A percentile compares a stretch with the other conserved stretches of the same genome.
These are phyloP conservation scores for Lepus americanus DNA, from an alignment of 2,113 vertebrate species.

Conservation along the genomic window DNA sequence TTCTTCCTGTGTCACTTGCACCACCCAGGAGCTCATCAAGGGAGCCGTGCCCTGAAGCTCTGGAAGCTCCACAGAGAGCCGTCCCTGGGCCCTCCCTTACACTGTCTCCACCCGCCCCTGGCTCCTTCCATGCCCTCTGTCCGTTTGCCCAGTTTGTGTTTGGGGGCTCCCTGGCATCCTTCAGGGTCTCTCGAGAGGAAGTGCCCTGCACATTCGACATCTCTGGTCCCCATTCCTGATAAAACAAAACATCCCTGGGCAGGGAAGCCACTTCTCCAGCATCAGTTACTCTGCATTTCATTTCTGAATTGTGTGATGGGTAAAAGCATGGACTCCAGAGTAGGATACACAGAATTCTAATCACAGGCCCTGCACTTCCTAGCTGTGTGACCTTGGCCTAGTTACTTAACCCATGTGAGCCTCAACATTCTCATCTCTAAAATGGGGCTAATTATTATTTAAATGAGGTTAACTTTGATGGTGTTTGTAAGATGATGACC, in stretches of 20 bases:
- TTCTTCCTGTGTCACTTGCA: neutral
- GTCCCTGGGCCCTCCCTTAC: neutral
- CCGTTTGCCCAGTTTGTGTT: neutral
- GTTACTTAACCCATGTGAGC: neutral
- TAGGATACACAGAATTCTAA: neutral
- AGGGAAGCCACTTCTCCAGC: neutral
- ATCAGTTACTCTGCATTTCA: neutral
- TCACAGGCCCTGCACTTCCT: neutral
- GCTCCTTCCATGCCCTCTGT: neutral
- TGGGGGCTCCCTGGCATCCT: neutral
- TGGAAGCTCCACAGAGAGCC: neutral
- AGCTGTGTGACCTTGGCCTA: neutral
- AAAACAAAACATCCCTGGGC: neutral
- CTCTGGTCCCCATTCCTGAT: neutral
- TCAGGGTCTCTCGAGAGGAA: neutral
- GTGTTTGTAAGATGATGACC: neutral
- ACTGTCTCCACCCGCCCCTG: fast-evolving
- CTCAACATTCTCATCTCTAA: neutral
- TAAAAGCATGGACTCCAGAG: neutral
- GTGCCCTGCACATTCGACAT: neutral
- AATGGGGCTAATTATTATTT: neutral
- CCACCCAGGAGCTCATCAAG: neutral
- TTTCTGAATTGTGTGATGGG: neutral
- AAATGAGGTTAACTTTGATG: neutral
- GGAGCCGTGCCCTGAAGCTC: neutral